Evolutionary conservation across 2,113 vertebrate genomes (phyloP), one percentile per base, ranked within the genome.

Genomic region (Tetraodon nigroviridis): DNA sequence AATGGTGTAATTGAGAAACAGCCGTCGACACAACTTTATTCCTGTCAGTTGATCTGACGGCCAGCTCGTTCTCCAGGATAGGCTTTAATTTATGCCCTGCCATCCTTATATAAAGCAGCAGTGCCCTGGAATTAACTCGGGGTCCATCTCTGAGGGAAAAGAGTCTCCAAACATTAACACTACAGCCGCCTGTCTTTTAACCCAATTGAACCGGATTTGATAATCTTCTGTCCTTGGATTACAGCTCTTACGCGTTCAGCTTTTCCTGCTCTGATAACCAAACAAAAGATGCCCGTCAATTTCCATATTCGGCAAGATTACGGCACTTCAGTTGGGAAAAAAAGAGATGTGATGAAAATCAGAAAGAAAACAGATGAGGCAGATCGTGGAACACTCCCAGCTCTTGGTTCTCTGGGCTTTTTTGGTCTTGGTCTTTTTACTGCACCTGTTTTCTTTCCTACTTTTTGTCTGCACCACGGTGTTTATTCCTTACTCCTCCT

Each of bases 201-300:
- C 76, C 55, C 63, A 62, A 69, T 81, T 78, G 63, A 63, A 15
- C 61, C 46, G 15, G 40, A 61, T 61, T 69, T 72, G 73, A 75
- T 73, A 46, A 54, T 50, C 57, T 75, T 73, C 69, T 78, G 76
- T 58, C 50, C 8, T 16, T 64, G 74, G 76, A 84, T 80, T 76
- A 78, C 51, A 51, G 66, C 64, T 57, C 17, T 64, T 46, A 32
- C 46, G 53, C 51, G 65, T 55, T 65, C 40, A 57, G 67, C 51
- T 77, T 70, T 73, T 75, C 61, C 80, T 54, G 51, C 60, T 54
- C 45, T 59, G 67, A 65, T 52, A 63, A 58, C 61, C 54, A 71
- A 78, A 85, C 69, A 80, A 83, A 83, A 61, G 69, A 78, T 24
- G 51, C 55, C 67, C 80, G 73, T 84, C 79, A 70, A 32, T 69